Conservation (phyloP, 2,888 invertebrate species). For the Luperina testacea region DNA sequence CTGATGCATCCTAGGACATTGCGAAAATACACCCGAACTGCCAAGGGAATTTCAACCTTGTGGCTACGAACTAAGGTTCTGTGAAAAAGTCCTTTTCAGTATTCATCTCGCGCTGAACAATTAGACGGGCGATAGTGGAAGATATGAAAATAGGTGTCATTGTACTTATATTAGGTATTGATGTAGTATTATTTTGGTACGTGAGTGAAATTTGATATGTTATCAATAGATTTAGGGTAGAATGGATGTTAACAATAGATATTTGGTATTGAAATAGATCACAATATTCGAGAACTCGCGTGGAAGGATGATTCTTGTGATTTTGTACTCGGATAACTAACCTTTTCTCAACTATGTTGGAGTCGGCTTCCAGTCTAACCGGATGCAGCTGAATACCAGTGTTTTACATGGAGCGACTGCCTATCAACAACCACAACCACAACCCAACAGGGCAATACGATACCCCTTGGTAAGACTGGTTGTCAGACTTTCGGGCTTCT, state of each 20-base stretch:
- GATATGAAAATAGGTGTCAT: conserved; percentile 64
- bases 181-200: conserved; percentile 32
- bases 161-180: conserved; percentile 40
- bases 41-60: conserved; percentile 49
- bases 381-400: no score
- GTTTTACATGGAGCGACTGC: no score
- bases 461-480: no score
- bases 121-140: conserved; percentile 62
- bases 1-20: conserved; percentile 64
- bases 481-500: no score
- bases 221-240: conserved; percentile 14
- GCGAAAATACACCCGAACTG: conserved; percentile 56
- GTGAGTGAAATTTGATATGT: conserved; percentile 25
- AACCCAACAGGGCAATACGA: no score
- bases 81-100: conserved; percentile 64
- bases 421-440: no score
- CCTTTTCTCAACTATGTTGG: no score
- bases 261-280: conserved; percentile 1
- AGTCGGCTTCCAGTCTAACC: no score
- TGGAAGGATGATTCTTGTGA: neutral
- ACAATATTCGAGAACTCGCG: neutral
- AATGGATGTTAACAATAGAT: conserved; percentile 2
- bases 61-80: conserved; percentile 2
- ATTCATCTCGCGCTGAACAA: conserved; percentile 70
- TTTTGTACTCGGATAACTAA: neutral